Conservation (phyloP, 2,888 invertebrate genomes). For the Argyresthia albistria region DNA sequence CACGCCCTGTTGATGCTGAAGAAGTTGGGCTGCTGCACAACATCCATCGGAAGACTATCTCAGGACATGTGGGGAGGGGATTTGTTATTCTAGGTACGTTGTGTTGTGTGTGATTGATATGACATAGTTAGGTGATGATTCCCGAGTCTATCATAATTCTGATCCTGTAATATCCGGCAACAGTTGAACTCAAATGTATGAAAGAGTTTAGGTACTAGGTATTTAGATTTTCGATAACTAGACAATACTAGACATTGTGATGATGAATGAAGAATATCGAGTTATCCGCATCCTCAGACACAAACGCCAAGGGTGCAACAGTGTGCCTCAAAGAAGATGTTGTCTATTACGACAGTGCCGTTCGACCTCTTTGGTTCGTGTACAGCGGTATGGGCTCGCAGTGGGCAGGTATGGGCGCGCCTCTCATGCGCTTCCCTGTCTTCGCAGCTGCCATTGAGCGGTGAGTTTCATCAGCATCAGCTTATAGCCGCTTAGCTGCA, state of each 20-base stretch:
- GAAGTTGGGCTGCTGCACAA: conserved; percentile 44
- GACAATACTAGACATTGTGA: too few relatives aligned
- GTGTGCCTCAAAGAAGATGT: conserved; percentile 26
- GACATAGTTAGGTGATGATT: background rate
- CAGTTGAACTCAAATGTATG: too few relatives aligned
- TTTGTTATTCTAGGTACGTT: conserved; percentile 35
- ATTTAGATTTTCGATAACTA: background rate
- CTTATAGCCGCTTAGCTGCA: background rate
- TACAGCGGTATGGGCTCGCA: conserved; percentile 84
- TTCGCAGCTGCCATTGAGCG: conserved; percentile 70
- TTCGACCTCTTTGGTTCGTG: conserved; percentile 76
- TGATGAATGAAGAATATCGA: background rate
- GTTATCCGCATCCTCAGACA: conserved; percentile 19
- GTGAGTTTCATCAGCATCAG: conserved; percentile 17
- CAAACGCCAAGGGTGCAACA: conserved; percentile 27
- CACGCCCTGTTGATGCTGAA: conserved; percentile 41
- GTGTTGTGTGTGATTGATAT: background rate
- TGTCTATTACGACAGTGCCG: conserved; percentile 31
- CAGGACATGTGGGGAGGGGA: conserved; percentile 49
- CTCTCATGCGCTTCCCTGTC: conserved; percentile 74
- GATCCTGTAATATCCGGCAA: too few relatives aligned
- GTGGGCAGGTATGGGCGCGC: conserved; percentile 78
- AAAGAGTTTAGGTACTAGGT: too few relatives aligned
- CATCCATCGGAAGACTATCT: conserved; percentile 30
- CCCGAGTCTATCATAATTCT: too few relatives aligned